Conservation (phyloP, 1,140 invertebrate species). For the Ceratina australensis region DNA sequence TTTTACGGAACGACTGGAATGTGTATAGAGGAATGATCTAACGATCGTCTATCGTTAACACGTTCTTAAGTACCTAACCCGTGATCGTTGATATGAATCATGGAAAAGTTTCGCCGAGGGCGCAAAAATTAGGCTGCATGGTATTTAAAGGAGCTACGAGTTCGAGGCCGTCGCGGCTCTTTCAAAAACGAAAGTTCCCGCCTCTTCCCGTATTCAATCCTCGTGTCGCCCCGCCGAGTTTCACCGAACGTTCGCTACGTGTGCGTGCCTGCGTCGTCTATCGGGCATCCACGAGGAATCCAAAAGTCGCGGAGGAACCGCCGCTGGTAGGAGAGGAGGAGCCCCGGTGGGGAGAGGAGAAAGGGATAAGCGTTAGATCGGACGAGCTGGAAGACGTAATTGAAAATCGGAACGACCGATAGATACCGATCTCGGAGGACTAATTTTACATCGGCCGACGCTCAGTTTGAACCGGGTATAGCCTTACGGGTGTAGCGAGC, state of each 20-base stretch:
- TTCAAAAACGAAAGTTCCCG: slow-evolving; percentile 72
- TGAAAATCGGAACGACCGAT: not conserved
- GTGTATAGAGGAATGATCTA: not conserved
- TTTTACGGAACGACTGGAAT: slow-evolving; percentile 2
- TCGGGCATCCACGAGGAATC: slow-evolving; percentile 48
- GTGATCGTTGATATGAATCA: too few species aligned
- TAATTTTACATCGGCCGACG: too few species aligned
- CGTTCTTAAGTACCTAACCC: not conserved
- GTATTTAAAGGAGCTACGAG: slow-evolving; percentile 42
- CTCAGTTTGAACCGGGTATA: too few species aligned
- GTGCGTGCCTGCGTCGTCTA: slow-evolving; percentile 48
- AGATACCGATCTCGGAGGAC: not conserved
- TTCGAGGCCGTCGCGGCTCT: slow-evolving; percentile 61
- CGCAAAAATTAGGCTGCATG: slow-evolving; percentile 32
- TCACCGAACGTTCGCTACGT: slow-evolving; percentile 67
- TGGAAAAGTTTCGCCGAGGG: not conserved
- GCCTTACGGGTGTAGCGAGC: not conserved
- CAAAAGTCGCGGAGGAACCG: slow-evolving; percentile 46
- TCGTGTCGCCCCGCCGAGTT: slow-evolving; percentile 66
- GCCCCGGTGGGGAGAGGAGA: slow-evolving; percentile 11
- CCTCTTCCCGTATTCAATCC: slow-evolving; percentile 69
- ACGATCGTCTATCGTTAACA: not conserved
- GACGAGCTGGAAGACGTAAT: not conserved
- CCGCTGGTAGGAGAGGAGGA: slow-evolving; percentile 37
- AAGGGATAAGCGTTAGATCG: slow-evolving; percentile 27